Base-by-base conservation (phyloP, 2,113 vertebrate species). In the Meleagris gallopavo region DNA sequence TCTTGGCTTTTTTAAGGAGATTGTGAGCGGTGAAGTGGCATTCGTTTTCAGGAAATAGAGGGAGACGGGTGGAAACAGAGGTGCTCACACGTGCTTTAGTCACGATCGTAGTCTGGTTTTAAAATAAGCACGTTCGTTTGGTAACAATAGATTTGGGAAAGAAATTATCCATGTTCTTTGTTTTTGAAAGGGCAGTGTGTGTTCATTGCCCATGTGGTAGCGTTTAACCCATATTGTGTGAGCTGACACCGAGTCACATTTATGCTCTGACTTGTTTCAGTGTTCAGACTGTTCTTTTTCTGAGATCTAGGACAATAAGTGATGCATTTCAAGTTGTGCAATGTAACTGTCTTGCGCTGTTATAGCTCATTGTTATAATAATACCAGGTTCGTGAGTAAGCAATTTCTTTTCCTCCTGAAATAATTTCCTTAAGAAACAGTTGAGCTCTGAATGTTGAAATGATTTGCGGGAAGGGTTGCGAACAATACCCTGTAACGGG, bases 251-350 rank as follows among this genome's bases (percentile, higher is more conserved):
- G 83, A 83, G 62, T 93, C 85, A 69, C 81, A 91, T 91, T 93
- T 88, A 85, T 95, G 83, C 79, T 41, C 41, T 97, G 97, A 97
- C 97, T 97, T 93, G 93, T 97, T 94, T 96, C 32, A 69, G 69
- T 86, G 22, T 95, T 97, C 94, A 94, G 96, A 97, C 94, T 93
- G 94, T 93, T 96, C 94, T 96, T 94, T 95, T 88, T 81, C 58
- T 48, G 94, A 95, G 89, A 88, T 92, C 69, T 79, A 32, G 84
- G 81, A 45, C 81, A 77, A 88, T 38, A 90, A 91, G 70, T 78
- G 83, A 73, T 92, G 88, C 72, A 20, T 45, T 81, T 89, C 64
- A 50, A 21, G 48, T 83, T 86, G 86, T 84, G 90, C 55, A 97
- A 83, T 81, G 61, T 85, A 89, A 85, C 84, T 69, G 91, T 91